Conservation (phyloP, 2,113 vertebrate species). For the Bufo bufo region DNA sequence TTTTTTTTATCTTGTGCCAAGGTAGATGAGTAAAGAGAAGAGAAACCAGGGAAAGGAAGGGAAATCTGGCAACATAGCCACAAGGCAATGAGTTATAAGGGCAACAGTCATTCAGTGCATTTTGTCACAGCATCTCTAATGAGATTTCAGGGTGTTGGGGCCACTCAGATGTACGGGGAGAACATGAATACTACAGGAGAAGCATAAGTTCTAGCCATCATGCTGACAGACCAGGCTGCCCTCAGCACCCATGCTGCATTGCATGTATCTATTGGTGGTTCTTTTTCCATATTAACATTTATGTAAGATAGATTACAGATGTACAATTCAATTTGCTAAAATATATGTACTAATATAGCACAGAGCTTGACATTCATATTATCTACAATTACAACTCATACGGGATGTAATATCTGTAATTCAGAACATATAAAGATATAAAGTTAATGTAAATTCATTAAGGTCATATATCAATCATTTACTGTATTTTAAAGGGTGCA, state of each 20-base stretch:
- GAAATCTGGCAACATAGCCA: slow-evolving; percentile 39
- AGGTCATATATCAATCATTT: no score
- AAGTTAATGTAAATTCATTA: no score
- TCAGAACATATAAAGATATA: no score
- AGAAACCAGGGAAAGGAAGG: slow-evolving; percentile 40
- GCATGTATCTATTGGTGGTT: neutral
- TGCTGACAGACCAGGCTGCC: neutral
- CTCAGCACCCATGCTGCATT: no score
- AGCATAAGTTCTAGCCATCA: neutral
- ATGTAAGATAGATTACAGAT: neutral
- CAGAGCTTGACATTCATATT: neutral
- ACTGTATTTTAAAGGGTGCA: no score
- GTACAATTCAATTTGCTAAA: neutral
- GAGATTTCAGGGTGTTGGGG: neutral
- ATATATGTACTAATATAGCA: neutral
- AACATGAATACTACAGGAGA: neutral
- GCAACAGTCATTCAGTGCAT: slow-evolving; percentile 7
- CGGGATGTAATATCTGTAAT: no score
- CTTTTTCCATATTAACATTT: neutral
- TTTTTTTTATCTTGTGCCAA: slow-evolving; percentile 51
- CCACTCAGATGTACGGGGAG: neutral
- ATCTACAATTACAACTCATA: no score
- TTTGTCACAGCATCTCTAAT: neutral
- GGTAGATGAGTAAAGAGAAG: slow-evolving; percentile 46
- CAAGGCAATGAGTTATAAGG: neutral